These are phyloP conservation scores for Kryptopterus vitreolus DNA, from an alignment of 2,797 vertebrate species.

Conservation along the genomic window DNA sequence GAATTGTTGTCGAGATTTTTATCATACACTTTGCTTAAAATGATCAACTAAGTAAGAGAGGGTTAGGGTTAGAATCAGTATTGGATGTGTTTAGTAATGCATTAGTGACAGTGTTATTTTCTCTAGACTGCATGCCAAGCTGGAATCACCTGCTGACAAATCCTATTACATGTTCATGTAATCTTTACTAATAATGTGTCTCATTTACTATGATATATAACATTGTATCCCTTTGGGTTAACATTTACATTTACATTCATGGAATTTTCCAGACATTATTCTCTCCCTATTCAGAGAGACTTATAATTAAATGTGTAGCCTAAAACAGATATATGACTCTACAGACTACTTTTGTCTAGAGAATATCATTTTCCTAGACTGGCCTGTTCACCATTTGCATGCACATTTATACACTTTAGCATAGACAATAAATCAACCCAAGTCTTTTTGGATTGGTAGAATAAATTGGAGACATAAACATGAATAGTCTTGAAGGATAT, in stretches of 20 bases:
- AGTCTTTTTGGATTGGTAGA: not conserved
- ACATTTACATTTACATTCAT: no score
- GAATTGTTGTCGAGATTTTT: not conserved
- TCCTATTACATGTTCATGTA: not conserved
- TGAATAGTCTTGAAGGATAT: not conserved
- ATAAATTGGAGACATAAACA: not conserved
- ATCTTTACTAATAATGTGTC: not conserved
- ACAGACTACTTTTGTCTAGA: not conserved
- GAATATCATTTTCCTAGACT: not conserved
- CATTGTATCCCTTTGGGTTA: not conserved
- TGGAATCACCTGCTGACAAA: conserved; percentile 11
- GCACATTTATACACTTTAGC: no score
- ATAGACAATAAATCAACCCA: no score
- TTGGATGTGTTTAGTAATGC: not conserved
- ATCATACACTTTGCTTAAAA: no score
- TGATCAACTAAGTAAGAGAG: not conserved
- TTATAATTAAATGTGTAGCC: not conserved
- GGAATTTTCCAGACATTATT: no score
- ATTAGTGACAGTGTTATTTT: not conserved
- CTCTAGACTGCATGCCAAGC: no score
- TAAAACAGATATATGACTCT: not conserved
- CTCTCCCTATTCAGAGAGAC: no score
- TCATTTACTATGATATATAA: not conserved
- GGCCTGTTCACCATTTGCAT: no score
- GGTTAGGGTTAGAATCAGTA: not conserved